phyloP scores from a whole-genome alignment of 2,888 invertebrate species.

The Drosophila lutescens region DNA sequence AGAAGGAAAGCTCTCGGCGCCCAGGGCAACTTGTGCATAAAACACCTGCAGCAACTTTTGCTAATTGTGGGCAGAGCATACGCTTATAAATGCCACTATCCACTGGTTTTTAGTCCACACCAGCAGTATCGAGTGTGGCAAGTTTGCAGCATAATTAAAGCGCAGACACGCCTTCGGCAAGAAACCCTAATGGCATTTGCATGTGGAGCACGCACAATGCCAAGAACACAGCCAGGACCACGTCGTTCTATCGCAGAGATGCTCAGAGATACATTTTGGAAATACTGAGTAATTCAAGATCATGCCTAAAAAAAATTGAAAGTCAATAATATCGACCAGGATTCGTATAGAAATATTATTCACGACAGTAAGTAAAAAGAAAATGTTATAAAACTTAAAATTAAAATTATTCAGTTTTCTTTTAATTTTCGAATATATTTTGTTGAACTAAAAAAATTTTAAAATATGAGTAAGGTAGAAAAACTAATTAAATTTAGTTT shows the following conservation, averaged over 20 bases:
- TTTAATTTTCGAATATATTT: too few species aligned
- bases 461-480: too few species aligned
- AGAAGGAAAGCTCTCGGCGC: not conserved
- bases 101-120: slow-evolving; percentile 53
- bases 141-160: slow-evolving; percentile 74
- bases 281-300: too few species aligned
- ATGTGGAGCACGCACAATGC: slow-evolving; percentile 67
- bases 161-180: slow-evolving; percentile 58
- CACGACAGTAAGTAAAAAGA: too few species aligned
- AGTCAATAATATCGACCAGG: too few species aligned
- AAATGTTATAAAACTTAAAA: too few species aligned
- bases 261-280: not conserved
- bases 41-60: slow-evolving; percentile 38
- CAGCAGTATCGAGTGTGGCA: slow-evolving; percentile 49
- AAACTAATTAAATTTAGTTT: too few species aligned
- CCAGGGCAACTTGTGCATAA: slow-evolving; percentile 23
- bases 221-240: slow-evolving; percentile 32
- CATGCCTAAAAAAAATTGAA: too few species aligned
- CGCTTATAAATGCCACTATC: slow-evolving; percentile 20
- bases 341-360: too few species aligned
- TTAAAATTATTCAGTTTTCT: too few species aligned
- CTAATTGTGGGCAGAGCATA: slow-evolving; percentile 36
- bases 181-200: slow-evolving; percentile 62
- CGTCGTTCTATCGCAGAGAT: slow-evolving; percentile 11
- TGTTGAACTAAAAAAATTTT: too few species aligned